Evolutionary conservation across 2,888 invertebrate genomes (phyloP).

Genomic region (Eilema sororculum): DNA sequence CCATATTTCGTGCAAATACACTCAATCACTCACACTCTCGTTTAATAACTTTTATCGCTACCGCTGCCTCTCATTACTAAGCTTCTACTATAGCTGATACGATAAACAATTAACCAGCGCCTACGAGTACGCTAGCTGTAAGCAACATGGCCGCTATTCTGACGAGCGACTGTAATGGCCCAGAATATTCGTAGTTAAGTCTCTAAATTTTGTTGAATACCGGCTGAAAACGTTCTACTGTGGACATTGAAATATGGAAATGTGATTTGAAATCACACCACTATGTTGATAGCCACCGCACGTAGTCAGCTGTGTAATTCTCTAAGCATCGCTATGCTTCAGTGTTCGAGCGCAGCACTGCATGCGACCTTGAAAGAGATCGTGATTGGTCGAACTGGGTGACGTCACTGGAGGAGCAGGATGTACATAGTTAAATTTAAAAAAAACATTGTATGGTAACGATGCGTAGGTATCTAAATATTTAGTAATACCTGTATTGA

Average conservation of each 20-base stretch:
- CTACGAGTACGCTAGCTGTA: conserved; percentile 40
- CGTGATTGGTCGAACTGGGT: no score
- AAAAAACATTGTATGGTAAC: no score
- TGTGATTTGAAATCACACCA: not conserved
- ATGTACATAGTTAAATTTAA: no score
- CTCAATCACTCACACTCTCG: no score
- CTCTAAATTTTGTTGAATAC: conserved; percentile 3
- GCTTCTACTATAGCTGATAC: conserved; percentile 47
- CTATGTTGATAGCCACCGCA: not conserved
- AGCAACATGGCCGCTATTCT: conserved; percentile 29
- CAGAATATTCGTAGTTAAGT: conserved; percentile 25
- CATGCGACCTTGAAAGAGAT: no score
- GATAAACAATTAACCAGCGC: conserved; percentile 56
- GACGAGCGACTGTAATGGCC: conserved; percentile 18
- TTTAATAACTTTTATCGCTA: conserved; percentile 19
- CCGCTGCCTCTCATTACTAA: conserved; percentile 23
- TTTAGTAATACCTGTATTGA: no score
- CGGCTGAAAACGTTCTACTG: not conserved
- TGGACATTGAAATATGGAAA: not conserved
- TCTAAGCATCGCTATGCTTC: no score
- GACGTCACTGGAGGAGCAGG: no score
- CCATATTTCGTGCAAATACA: no score
- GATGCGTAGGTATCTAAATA: no score
- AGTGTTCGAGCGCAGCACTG: no score
- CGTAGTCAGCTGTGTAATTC: not conserved